Conservation (phyloP, 2,113 vertebrate genomes). For the Gadus chalcogrammus region DNA sequence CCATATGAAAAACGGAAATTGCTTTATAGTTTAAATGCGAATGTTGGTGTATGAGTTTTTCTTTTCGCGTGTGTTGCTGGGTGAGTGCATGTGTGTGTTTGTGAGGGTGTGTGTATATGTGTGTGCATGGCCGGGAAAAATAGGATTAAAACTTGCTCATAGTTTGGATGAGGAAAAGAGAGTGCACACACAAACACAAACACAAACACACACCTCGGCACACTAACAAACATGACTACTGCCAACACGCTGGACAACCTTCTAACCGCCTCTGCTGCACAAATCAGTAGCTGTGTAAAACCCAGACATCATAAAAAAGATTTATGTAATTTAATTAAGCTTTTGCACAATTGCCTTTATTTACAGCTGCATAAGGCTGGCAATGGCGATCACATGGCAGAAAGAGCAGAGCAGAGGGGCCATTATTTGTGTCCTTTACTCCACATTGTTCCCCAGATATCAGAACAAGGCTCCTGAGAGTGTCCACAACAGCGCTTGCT, state of each 20-base stretch:
- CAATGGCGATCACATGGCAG: conserved; percentile 36
- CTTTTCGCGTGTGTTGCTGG: neutral
- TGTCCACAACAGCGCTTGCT: conserved; percentile 24
- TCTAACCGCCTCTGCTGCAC: conserved; percentile 8
- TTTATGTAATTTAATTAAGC: conserved; percentile 77
- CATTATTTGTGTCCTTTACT: conserved; percentile 55
- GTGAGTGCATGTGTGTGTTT: too few species aligned
- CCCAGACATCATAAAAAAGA: conserved; percentile 64
- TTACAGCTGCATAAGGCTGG: conserved; percentile 60
- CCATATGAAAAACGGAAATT: too few species aligned
- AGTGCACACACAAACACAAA: conserved; percentile 9
- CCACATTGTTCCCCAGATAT: conserved; percentile 51
- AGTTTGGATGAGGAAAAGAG: neutral
- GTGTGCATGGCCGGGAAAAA: neutral
- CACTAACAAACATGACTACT: neutral
- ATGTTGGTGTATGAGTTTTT: neutral
- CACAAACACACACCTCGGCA: neutral
- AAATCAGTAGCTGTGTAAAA: conserved; percentile 53
- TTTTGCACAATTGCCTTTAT: conserved; percentile 74
- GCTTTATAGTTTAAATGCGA: neutral
- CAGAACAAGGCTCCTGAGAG: conserved; percentile 29
- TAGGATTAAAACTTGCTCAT: neutral
- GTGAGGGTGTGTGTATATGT: neutral
- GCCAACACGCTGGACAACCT: neutral
- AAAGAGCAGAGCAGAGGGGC: conserved; percentile 45